Conservation (phyloP, 2,888 invertebrate species). For the Itoplectis maculator region DNA sequence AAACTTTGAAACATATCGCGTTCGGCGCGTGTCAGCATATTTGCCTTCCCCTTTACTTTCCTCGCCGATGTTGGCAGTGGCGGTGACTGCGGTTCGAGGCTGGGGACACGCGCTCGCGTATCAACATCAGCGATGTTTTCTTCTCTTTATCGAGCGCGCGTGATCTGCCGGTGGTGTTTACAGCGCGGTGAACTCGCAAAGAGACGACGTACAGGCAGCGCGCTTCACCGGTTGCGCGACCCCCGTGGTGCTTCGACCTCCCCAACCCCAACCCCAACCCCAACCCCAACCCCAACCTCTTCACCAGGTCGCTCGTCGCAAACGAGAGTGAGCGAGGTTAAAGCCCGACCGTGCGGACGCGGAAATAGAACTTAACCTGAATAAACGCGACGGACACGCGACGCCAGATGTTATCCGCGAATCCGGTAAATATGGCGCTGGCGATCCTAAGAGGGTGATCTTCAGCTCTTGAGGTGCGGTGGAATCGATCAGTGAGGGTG, state of each 20-base stretch:
- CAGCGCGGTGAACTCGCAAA: neutral
- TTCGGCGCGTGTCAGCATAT: constrained; percentile 7
- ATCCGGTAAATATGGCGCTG: constrained; percentile 1
- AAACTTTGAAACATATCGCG: neutral
- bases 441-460: neutral
- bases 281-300: too few relatives aligned
- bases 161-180: constrained; percentile 7
- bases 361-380: constrained; percentile 72
- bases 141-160: constrained; percentile 15
- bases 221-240: constrained; percentile 5
- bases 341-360: constrained; percentile 58
- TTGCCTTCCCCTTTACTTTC: constrained; percentile 33
- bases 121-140: constrained; percentile 42
- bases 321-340: constrained; percentile 10
- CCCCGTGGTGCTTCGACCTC: neutral
- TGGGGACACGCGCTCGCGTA: constrained; percentile 2
- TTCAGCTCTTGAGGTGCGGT: neutral
- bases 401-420: constrained; percentile 73
- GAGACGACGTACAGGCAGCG: neutral
- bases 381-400: constrained; percentile 74
- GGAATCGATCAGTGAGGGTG: neutral
- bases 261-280: too few relatives aligned
- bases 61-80: neutral
- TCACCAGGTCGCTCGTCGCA: too few relatives aligned
- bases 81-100: neutral